Evolutionary conservation across 1,140 invertebrate species (phyloP).

Genomic region (Polyergus mexicanus): DNA sequence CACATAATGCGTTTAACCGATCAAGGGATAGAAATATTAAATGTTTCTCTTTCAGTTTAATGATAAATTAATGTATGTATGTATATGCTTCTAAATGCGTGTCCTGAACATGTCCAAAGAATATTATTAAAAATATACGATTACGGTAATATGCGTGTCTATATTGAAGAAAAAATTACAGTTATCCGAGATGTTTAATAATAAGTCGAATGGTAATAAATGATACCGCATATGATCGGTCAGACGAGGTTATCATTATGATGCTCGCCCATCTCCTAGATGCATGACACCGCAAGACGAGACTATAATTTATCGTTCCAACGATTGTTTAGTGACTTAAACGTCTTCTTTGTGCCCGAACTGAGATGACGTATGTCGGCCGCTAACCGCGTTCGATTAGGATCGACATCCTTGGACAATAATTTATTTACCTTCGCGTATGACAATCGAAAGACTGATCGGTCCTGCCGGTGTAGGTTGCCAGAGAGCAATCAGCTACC

Average conservation of each 20-base stretch:
- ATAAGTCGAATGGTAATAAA: constrained; percentile 10
- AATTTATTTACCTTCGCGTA: constrained; percentile 84
- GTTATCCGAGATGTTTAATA: not conserved
- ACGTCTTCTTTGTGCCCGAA: constrained; percentile 58
- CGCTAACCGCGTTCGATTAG: constrained; percentile 69
- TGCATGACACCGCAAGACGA: constrained; percentile 7
- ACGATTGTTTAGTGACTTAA: constrained; percentile 65
- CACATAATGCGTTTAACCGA: constrained; percentile 13
- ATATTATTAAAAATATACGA: not conserved
- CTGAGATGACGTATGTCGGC: constrained; percentile 64
- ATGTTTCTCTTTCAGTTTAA: constrained; percentile 19
- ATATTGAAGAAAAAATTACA: constrained; percentile 11
- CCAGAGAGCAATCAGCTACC: constrained; percentile 74
- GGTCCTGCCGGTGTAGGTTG: constrained; percentile 68
- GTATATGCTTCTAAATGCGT: not conserved
- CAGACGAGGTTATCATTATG: not conserved
- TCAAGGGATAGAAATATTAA: not conserved
- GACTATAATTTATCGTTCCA: constrained; percentile 47
- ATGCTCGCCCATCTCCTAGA: not conserved
- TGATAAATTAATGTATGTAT: not conserved
- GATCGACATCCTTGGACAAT: constrained; percentile 74
- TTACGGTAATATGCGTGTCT: not conserved
- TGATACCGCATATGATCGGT: not conserved
- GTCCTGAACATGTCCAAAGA: not conserved
- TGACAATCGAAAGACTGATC: constrained; percentile 84